These are phyloP conservation scores for Atherix ibis DNA, from an alignment of 2,888 invertebrate species.

Conservation along the genomic window DNA sequence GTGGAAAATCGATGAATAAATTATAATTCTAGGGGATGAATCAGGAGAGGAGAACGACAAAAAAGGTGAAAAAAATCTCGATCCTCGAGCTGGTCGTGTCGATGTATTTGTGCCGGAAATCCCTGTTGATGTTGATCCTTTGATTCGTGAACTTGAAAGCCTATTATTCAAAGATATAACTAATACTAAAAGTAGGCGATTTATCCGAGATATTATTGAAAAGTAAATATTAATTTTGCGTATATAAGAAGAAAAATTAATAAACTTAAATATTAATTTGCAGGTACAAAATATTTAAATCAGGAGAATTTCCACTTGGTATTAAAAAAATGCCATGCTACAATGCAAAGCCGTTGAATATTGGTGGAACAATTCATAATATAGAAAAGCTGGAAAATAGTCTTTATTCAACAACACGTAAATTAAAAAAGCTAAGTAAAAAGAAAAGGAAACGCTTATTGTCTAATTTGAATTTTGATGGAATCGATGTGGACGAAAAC, in stretches of 20 bases:
- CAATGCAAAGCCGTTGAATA: slow-evolving; percentile 20
- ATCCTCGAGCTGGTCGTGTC: slow-evolving; percentile 69
- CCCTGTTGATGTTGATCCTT: slow-evolving; percentile 41
- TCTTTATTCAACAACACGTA: slow-evolving; percentile 25
- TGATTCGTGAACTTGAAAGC: slow-evolving; percentile 39
- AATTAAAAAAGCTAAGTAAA: slow-evolving; percentile 33
- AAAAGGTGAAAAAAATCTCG: slow-evolving; percentile 31
- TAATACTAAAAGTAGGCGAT: slow-evolving; percentile 40
- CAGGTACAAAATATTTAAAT: slow-evolving; percentile 43
- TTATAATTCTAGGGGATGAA: slow-evolving; percentile 33
- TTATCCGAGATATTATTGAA: slow-evolving; percentile 36
- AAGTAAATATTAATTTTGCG: slow-evolving; percentile 29
- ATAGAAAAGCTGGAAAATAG: slow-evolving; percentile 38
- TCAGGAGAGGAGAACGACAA: slow-evolving; percentile 20
- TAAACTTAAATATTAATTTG: slow-evolving; percentile 10
- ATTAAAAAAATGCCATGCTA: slow-evolving; percentile 36
- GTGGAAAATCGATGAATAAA: slow-evolving; percentile 11
- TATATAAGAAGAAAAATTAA: background rate
- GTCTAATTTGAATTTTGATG: slow-evolving; percentile 21
- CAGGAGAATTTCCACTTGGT: slow-evolving; percentile 51
- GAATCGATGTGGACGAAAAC: no score
- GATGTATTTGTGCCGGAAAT: slow-evolving; percentile 56
- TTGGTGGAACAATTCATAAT: slow-evolving; percentile 26
- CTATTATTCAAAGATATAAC: slow-evolving; percentile 36
- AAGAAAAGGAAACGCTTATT: slow-evolving; percentile 25